A percentile compares a stretch with the other conserved stretches of the same genome.
phyloP scores from a whole-genome alignment of 2,888 invertebrate genomes.

The Aelia acuminata region DNA sequence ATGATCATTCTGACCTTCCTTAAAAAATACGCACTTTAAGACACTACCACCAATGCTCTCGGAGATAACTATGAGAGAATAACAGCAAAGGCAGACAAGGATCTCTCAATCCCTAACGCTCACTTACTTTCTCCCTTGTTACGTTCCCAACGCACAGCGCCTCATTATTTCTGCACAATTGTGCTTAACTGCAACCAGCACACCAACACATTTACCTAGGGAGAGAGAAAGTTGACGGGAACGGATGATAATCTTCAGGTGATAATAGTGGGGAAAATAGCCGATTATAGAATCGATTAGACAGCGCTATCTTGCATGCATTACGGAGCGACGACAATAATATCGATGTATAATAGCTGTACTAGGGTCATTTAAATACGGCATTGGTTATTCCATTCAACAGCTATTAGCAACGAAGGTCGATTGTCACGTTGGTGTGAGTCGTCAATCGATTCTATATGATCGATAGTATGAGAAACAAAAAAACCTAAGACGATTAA shows the following conservation, averaged over 20 bases:
- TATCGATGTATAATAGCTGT: neutral
- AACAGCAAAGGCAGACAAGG: neutral
- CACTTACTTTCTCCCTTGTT: neutral
- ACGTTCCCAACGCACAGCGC: too few relatives aligned
- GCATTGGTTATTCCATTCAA: neutral
- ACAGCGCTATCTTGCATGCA: too few relatives aligned
- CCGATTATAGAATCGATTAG: neutral
- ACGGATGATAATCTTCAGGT: neutral
- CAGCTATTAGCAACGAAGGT: too few relatives aligned
- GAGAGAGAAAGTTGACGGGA: neutral
- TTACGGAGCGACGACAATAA: neutral
- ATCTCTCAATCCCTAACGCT: neutral
- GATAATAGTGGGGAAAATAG: neutral
- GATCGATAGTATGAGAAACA: too few relatives aligned
- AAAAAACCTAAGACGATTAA: too few relatives aligned
- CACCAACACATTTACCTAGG: too few relatives aligned
- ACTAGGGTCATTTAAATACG: neutral
- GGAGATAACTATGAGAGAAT: neutral
- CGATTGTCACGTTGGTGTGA: neutral
- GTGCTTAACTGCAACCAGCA: neutral
- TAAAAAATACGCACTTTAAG: too few relatives aligned
- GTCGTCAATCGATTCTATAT: too few relatives aligned
- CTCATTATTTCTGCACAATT: neutral
- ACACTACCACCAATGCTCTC: neutral
- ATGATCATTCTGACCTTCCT: too few relatives aligned